Evolutionary conservation across 2,888 invertebrate genomes (phyloP).

Genomic region (Melieria crassipennis): DNA sequence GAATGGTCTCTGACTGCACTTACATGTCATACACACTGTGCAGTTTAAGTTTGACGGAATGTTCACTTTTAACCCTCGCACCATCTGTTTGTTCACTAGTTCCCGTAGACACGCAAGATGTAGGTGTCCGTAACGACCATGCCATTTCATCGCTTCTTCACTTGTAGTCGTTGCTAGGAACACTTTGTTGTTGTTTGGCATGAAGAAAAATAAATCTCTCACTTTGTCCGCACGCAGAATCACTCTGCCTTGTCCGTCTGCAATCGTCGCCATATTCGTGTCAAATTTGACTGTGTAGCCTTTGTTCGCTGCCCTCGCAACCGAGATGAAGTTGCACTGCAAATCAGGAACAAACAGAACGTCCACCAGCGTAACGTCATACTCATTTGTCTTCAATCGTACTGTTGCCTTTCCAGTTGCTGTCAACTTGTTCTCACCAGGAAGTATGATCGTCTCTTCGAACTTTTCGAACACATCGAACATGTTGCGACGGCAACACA

Average conservation of each 20-base stretch:
- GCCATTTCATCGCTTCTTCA: constrained; percentile 26
- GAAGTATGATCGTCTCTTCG: constrained; percentile 18
- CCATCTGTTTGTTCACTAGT: constrained; percentile 24
- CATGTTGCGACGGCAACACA: constrained; percentile 28
- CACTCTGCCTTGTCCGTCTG: constrained; percentile 13
- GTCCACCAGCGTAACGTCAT: constrained; percentile 14
- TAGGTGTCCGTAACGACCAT: constrained; percentile 23
- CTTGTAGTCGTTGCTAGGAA: neutral
- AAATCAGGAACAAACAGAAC: constrained; percentile 29
- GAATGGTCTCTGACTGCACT: constrained; percentile 25
- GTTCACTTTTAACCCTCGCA: constrained; percentile 8
- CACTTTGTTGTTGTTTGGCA: constrained; percentile 8
- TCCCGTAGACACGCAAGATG: constrained; percentile 19
- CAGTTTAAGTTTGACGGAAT: constrained; percentile 16
- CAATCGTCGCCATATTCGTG: constrained; percentile 8
- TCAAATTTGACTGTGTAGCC: constrained; percentile 23
- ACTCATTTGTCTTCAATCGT: constrained; percentile 3
- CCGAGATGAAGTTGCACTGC: constrained; percentile 34
- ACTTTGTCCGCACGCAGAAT: constrained; percentile 20
- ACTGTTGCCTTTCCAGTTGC: constrained; percentile 26
- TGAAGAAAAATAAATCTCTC: constrained; percentile 18
- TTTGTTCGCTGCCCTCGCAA: constrained; percentile 18
- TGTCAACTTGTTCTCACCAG: constrained; percentile 22
- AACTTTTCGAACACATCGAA: constrained; percentile 23
- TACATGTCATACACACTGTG: constrained; percentile 25